A percentile compares a stretch with the other conserved stretches of the same genome.
phyloP scores from a whole-genome alignment of 2,113 vertebrate genomes.

The Agapornis roseicollis region DNA sequence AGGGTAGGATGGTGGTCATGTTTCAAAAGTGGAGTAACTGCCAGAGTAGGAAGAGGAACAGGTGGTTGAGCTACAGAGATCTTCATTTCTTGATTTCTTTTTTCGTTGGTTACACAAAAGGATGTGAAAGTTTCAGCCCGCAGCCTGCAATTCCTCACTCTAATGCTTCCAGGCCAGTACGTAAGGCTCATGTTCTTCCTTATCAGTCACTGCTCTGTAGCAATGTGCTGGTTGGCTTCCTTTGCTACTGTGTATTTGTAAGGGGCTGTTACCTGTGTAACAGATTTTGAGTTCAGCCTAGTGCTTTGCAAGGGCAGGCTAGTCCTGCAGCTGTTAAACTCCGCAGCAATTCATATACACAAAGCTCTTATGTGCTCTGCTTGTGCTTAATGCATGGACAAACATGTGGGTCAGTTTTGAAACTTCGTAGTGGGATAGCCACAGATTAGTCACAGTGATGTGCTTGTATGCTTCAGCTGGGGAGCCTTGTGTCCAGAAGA shows the following conservation, averaged over 20 bases:
- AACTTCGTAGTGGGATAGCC: fast-evolving
- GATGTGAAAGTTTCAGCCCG: not conserved
- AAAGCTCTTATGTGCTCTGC: fast-evolving
- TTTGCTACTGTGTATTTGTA: not conserved
- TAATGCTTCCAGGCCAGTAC: not conserved
- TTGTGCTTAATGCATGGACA: fast-evolving
- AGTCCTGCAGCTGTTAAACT: not conserved
- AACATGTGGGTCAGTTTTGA: not conserved
- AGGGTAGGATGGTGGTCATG: not conserved
- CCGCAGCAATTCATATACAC: fast-evolving
- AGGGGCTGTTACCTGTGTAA: not conserved
- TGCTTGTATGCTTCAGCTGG: fast-evolving
- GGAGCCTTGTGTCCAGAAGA: not conserved
- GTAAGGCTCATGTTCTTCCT: fast-evolving
- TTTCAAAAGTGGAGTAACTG: not conserved
- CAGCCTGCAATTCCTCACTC: not conserved
- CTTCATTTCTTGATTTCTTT: not conserved
- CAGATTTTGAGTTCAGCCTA: not conserved
- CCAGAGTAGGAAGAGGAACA: not conserved
- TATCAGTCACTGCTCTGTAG: not conserved
- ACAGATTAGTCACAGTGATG: not conserved
- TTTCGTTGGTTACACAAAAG: not conserved
- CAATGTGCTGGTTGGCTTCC: not conserved
- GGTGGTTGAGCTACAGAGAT: not conserved
- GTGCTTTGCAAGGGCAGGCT: not conserved